Evolutionary conservation across 2,888 invertebrate genomes (phyloP), one percentile per base, ranked within the genome.

Genomic region (Nycteola revayana): DNA sequence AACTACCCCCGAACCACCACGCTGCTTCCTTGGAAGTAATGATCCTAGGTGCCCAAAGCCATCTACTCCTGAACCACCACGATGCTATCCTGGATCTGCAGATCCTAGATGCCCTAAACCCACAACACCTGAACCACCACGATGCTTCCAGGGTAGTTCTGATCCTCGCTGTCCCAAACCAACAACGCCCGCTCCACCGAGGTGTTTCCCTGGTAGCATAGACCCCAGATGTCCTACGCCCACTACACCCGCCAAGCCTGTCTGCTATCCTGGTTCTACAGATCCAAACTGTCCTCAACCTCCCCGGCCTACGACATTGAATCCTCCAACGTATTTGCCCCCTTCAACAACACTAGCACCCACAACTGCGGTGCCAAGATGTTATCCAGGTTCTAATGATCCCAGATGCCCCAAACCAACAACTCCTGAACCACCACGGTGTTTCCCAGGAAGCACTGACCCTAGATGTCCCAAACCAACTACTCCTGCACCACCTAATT

Each of bases 271-370:
- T 0, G 80, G 78, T 0, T 70, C 75, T 2, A 49, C 62, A 4
- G 63, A 86, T 49, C 75, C 76, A 0, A 57, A 63, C 1, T 82
- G 82, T 23, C 79, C 78, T 1, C 68, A 67, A 50, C 61, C 68
- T 10, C 36, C 72, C 2, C 48, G 56, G 7, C 63, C 67, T 0
- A 60, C 70, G 0, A 67, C 66, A 9, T 43, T 60, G 6, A 59
- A 52, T 20, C 65, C 66, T 7, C 65, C 62, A 0, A 66, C 61
- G 3, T 60, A 67, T 28, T 42, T 62, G 22, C 57, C 72, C 9
- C 47, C 47, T 1, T 28, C 28, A 1, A 35, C 45, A 46, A n/a
- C n/a, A n/a, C n/a, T 18, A 18, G 4, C 18, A 18, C 18, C 18
- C 3, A 18, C 18, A 18, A 18, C 18, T 65, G 55, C 0, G 41